Evolutionary conservation across 2,888 invertebrate species (phyloP), one percentile per base, ranked within the genome.

Genomic region (Hydraecia micacea): DNA sequence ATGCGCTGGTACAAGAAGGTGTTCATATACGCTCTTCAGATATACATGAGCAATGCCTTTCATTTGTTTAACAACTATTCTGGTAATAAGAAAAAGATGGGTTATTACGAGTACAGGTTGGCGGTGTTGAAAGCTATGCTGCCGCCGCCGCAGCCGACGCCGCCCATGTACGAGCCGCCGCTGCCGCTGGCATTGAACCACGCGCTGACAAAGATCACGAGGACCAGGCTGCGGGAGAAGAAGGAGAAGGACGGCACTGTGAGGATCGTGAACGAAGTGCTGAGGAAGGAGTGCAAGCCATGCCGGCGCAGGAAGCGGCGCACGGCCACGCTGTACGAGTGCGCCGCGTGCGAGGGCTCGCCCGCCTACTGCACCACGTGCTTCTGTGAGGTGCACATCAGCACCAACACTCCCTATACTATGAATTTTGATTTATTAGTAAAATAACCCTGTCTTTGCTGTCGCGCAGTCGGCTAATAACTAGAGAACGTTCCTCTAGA

Each of bases 351-450:
- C 18, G 67, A 28, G 52, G 73, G 73, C 55, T 46, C 73, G 28
- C 79, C 79, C 8, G 79, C 55, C 6, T 79, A 18, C 79, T 79
- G 79, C 67, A 60, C 73, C 28, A 67, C 46, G 11, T 79, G 79
- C 67, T 79, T 68, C 62, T 79, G 79, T 25, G 67, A 68, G 8
- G 13, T 62, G 15, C 79, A 79, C 39, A 25, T 13, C 0, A 62
- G 25, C 13, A 75, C 75, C 1, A 75, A 49, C 62, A 62, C 62
- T 28, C 62, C 49, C 2, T 62, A 32, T 5, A 62, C 25, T 8
- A 28, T 73, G 9, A 21, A 73, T 36, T 39, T 49, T 62, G 60
- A 75, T 75, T 21, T 58, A 32, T 32, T n/a, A 49, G 8, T 11
- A 71, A 5, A 5, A 25, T 69, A 69, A 65, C 2, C 63, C 25